Percentiles rank a stretch among this genome's conserved stretches.
Evolutionary conservation across 2,113 vertebrate species (phyloP).

Genomic region (Odobenus rosmarus): DNA sequence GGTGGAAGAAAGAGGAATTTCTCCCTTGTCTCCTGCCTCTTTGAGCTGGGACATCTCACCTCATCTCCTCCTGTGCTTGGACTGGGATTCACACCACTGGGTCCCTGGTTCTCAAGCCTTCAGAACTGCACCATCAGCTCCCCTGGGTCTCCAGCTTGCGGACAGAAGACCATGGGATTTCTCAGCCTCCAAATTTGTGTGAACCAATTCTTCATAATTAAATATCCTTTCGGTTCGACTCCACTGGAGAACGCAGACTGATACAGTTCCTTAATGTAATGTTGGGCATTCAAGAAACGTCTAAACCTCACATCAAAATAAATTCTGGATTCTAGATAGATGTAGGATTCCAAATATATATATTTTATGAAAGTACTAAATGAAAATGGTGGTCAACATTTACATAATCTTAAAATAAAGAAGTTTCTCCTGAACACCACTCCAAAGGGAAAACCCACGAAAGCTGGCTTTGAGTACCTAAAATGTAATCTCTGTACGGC

Average conservation of each 20-base stretch:
- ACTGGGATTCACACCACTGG: neutral
- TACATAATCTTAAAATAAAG: neutral
- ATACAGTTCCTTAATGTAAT: neutral
- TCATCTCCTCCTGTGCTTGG: neutral
- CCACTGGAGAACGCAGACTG: neutral
- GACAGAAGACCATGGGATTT: neutral
- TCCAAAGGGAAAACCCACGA: neutral
- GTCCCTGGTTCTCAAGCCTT: neutral
- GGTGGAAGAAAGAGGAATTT: neutral
- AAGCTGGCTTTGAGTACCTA: neutral
- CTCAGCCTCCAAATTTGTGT: neutral
- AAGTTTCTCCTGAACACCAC: neutral
- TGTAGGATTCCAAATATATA: neutral
- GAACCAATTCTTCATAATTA: neutral
- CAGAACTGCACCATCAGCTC: neutral
- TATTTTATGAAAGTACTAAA: neutral
- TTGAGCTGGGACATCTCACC: neutral
- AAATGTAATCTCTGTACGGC: too few species aligned
- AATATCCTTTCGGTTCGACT: neutral
- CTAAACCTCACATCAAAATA: neutral
- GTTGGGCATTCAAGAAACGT: neutral
- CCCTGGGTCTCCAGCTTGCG: neutral
- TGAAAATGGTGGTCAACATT: neutral
- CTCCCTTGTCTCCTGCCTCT: neutral
- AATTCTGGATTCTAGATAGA: neutral